These are phyloP conservation scores for Cephalopterus ornatus DNA, from an alignment of 2,113 vertebrate species.

Conservation along the genomic window DNA sequence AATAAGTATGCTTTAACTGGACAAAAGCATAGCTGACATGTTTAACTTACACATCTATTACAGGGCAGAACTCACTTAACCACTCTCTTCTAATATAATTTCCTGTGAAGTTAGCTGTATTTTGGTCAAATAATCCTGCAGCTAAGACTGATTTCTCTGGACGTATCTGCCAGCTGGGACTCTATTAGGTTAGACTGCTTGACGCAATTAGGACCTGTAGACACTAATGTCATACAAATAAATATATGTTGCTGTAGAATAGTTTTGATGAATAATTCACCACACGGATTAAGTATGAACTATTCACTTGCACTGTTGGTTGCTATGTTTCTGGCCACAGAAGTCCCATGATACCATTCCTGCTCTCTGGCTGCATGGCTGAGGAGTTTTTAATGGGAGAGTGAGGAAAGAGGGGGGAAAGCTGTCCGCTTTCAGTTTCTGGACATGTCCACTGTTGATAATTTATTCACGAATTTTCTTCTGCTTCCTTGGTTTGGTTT, in stretches of 20 bases:
- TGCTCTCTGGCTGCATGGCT: background rate
- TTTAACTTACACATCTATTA: background rate
- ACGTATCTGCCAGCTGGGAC: constrained; percentile 6
- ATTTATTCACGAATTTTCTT: constrained; percentile 21
- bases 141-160: background rate
- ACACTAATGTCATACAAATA: background rate
- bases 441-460: background rate
- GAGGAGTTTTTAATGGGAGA: background rate
- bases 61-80: background rate
- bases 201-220: background rate
- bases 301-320: background rate
- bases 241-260: background rate
- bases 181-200: background rate
- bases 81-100: background rate
- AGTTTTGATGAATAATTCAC: constrained; percentile 23
- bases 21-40: background rate
- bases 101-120: background rate
- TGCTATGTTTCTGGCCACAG: background rate
- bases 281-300: background rate
- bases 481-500: background rate
- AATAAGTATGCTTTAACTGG: constrained; percentile 4
- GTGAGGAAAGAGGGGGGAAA: background rate
- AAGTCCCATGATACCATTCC: background rate
- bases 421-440: background rate
- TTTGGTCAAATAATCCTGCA: constrained; percentile 19